A percentile compares a stretch with the other conserved stretches of the same genome.
Conservation (phyloP, 2,888 invertebrate genomes). For the Tholera decimalis region DNA sequence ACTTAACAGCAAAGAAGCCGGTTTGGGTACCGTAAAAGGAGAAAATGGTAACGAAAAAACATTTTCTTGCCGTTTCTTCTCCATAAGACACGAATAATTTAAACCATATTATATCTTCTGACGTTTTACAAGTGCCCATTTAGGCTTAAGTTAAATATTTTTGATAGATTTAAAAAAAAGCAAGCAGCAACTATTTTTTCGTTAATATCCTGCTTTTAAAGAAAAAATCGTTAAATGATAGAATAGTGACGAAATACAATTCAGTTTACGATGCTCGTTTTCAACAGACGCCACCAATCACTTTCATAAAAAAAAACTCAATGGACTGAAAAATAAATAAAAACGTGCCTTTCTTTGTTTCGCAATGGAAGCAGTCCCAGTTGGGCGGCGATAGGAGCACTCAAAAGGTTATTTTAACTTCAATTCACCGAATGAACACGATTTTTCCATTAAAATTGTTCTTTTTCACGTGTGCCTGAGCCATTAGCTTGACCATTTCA, state of each 20-base stretch:
- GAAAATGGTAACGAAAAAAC: background rate
- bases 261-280: conserved; percentile 35
- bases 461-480: conserved; percentile 53
- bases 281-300: conserved; percentile 30
- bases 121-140: too few relatives aligned
- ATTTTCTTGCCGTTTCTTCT: too few relatives aligned
- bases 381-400: conserved; percentile 38
- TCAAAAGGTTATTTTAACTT: conserved; percentile 54
- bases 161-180: too few relatives aligned
- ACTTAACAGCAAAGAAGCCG: background rate
- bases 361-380: conserved; percentile 44
- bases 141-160: too few relatives aligned
- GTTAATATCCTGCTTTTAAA: background rate
- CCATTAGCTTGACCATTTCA: conserved; percentile 44
- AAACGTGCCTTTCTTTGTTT: conserved; percentile 52
- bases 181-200: too few relatives aligned
- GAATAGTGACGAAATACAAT: conserved; percentile 18
- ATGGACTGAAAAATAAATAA: conserved; percentile 41
- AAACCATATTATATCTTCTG: too few relatives aligned
- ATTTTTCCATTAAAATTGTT: conserved; percentile 61
- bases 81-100: too few relatives aligned
- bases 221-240: background rate
- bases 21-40: background rate
- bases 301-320: conserved; percentile 46
- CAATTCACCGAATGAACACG: conserved; percentile 59